These are phyloP conservation scores for Orientallactaga bullata DNA, from an alignment of 2,113 vertebrate genomes.

Conservation along the genomic window DNA sequence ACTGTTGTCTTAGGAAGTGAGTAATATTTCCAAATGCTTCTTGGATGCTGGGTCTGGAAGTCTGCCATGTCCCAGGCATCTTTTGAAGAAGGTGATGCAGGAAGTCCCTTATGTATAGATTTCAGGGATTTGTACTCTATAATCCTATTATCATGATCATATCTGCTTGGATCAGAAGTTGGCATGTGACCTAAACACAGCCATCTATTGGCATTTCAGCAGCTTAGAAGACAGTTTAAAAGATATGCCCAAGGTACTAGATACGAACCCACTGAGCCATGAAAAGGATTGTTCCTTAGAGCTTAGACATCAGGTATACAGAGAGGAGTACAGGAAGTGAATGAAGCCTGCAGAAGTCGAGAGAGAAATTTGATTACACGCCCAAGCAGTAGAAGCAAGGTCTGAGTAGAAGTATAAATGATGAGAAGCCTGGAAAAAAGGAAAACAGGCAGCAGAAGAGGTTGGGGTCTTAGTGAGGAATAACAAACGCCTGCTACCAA, in stretches of 20 bases:
- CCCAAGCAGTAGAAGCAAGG: background rate
- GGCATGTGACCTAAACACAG: background rate
- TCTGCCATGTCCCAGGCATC: background rate
- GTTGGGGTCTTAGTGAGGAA: background rate
- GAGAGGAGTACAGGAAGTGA: background rate
- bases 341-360: background rate
- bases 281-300: background rate
- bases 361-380: background rate
- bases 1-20: background rate
- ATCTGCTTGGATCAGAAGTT: constrained; percentile 24
- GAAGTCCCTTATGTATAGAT: background rate
- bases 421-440: background rate
- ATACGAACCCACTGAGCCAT: background rate
- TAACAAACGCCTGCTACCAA: background rate
- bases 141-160: background rate
- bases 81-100: background rate
- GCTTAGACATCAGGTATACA: background rate
- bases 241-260: background rate
- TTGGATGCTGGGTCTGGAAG: background rate
- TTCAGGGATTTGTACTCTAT: background rate
- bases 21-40: constrained; percentile 4
- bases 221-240: background rate
- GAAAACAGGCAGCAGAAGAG: background rate
- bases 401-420: background rate
- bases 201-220: background rate